phyloP scores from a whole-genome alignment of 1,140 invertebrate species.

The Conopomorpha cramerella region DNA sequence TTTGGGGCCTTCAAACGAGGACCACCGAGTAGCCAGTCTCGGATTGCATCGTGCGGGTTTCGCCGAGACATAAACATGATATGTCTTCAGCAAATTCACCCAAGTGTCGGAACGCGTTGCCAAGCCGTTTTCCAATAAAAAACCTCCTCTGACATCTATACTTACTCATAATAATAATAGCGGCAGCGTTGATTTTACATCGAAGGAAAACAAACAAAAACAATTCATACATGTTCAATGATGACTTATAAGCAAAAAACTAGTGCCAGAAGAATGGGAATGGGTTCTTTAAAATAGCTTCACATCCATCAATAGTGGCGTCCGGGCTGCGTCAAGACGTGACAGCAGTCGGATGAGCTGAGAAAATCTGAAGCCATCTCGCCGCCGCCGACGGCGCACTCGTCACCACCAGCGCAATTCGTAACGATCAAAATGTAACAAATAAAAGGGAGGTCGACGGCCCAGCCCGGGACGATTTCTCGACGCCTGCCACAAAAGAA shows the following conservation, averaged over 20 bases:
- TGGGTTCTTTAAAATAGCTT: too few species aligned
- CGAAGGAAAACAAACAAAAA: too few species aligned
- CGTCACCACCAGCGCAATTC: conserved; percentile 39
- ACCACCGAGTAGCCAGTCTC: conserved; percentile 30
- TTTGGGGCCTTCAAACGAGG: too few species aligned
- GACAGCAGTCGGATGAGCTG: conserved; percentile 26
- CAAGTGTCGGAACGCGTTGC: conserved; percentile 23
- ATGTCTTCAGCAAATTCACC: conserved; percentile 21
- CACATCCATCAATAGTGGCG: conserved; percentile 28
- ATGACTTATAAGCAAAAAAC: too few species aligned
- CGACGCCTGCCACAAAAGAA: conserved; percentile 48
- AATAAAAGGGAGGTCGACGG: conserved; percentile 50
- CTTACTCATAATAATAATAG: too few species aligned
- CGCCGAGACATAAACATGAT: conserved; percentile 30
- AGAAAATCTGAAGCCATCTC: conserved; percentile 47
- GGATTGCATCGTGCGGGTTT: conserved; percentile 22
- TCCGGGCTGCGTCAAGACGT: conserved; percentile 38
- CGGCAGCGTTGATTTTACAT: too few species aligned
- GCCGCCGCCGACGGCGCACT: too few species aligned
- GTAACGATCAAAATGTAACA: conserved; percentile 51
- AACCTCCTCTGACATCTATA: too few species aligned
- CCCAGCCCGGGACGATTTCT: conserved; percentile 33
- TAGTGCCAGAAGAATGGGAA: too few species aligned
- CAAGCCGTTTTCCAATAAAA: too few species aligned
- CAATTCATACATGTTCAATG: too few species aligned